These are phyloP conservation scores for Lates calcarifer DNA, from an alignment of 2,113 vertebrate genomes.

Conservation along the genomic window DNA sequence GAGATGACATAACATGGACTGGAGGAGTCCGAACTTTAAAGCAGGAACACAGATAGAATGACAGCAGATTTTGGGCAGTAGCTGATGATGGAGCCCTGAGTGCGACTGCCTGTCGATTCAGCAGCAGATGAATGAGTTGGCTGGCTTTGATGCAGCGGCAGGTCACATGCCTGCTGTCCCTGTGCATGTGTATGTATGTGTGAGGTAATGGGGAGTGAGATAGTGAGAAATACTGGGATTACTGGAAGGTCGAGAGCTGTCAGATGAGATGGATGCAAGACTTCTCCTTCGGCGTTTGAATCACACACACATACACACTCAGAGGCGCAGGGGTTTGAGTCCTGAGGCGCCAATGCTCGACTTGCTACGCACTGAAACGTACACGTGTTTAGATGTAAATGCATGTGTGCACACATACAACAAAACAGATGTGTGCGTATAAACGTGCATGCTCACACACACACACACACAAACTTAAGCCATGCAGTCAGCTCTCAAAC, in stretches of 20 bases:
- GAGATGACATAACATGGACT: constrained; percentile 43
- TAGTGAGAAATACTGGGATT: constrained; percentile 79
- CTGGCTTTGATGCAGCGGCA: constrained; percentile 73
- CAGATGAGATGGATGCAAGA: constrained; percentile 80
- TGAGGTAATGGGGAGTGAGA: constrained; percentile 75
- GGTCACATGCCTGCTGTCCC: constrained; percentile 69
- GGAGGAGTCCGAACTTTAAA: constrained; percentile 46
- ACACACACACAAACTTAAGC: constrained; percentile 45
- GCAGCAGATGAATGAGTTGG: constrained; percentile 68
- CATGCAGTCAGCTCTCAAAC: constrained; percentile 44
- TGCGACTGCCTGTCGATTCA: constrained; percentile 63
- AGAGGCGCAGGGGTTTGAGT: constrained; percentile 67
- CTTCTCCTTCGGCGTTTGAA: constrained; percentile 67
- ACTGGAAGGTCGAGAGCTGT: constrained; percentile 78
- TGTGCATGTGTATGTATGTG: constrained; percentile 42
- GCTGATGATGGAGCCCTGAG: constrained; percentile 64
- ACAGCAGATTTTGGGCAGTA: constrained; percentile 52
- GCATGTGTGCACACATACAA: constrained; percentile 16
- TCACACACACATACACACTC: constrained; percentile 49
- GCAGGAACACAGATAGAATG: constrained; percentile 66
- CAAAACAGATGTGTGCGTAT: constrained; percentile 35
- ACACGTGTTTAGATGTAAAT: constrained; percentile 33
- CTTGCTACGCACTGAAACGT: constrained; percentile 41
- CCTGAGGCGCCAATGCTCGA: constrained; percentile 58
- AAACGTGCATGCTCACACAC: constrained; percentile 28